These are phyloP conservation scores for Diplazon laetatorius DNA, from an alignment of 2,888 invertebrate genomes.

Conservation along the genomic window DNA sequence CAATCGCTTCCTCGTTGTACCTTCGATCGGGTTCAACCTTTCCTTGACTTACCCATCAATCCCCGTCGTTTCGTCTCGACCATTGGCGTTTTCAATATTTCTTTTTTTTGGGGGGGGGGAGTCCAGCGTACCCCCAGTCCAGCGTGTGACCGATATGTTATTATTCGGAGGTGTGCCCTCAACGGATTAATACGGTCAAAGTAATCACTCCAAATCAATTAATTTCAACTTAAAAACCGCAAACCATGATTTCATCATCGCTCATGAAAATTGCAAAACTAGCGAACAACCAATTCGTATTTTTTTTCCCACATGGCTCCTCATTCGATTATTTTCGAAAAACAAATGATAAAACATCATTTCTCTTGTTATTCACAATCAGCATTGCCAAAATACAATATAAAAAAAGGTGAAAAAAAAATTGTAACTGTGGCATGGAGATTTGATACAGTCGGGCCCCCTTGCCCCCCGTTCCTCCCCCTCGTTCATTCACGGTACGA, in stretches of 20 bases:
- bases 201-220: too few relatives aligned
- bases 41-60: too few relatives aligned
- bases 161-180: too few relatives aligned
- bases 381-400: neutral
- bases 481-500: slow-evolving; percentile 50
- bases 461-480: neutral
- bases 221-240: neutral
- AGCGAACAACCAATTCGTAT: neutral
- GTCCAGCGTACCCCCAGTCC: too few relatives aligned
- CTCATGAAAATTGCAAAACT: neutral
- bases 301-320: too few relatives aligned
- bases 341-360: neutral
- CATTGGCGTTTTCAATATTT: slow-evolving; percentile 23
- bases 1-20: slow-evolving; percentile 70
- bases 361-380: neutral
- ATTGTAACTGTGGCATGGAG: slow-evolving; percentile 39
- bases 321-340: slow-evolving; percentile 6
- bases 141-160: too few relatives aligned
- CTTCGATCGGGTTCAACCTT: too few relatives aligned
- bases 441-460: slow-evolving; percentile 18
- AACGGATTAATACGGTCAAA: too few relatives aligned
- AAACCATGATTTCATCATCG: too few relatives aligned
- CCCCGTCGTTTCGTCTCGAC: slow-evolving; percentile 43
- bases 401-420: slow-evolving; percentile 24
- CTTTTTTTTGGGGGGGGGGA: too few relatives aligned